phyloP scores from a whole-genome alignment of 2,113 vertebrate species.

The Triplophysa dalaica region DNA sequence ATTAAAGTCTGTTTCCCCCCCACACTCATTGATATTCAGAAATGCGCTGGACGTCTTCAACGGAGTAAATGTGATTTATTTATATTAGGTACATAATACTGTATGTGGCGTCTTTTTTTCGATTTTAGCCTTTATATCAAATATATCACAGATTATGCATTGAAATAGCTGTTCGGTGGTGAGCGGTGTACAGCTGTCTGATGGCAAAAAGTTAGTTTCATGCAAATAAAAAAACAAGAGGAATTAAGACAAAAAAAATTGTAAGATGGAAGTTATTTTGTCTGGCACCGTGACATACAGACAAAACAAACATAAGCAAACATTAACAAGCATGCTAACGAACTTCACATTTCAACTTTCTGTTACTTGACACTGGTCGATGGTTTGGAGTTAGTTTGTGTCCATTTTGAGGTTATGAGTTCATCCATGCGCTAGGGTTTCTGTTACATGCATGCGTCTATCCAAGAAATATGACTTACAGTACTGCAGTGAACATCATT shows the following conservation, averaged over 20 bases:
- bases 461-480: constrained; percentile 15
- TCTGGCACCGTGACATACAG: neutral
- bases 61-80: constrained; percentile 51
- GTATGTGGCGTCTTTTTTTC: neutral
- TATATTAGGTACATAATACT: constrained; percentile 11
- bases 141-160: neutral
- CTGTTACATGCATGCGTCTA: neutral
- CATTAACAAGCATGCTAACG: neutral
- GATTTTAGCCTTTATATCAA: neutral
- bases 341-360: neutral
- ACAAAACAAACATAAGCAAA: neutral
- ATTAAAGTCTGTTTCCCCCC: constrained; percentile 68
- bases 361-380: neutral
- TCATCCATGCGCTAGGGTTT: constrained; percentile 7
- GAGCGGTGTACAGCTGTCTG: neutral
- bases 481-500: neutral
- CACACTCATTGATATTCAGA: constrained; percentile 81
- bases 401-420: neutral
- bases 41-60: constrained; percentile 71
- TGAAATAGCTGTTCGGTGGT: neutral
- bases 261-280: neutral
- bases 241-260: neutral
- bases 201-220: neutral
- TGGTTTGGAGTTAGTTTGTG: neutral
- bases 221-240: neutral